Percentiles rank a stretch among this genome's conserved stretches.
phyloP scores from a whole-genome alignment of 2,888 invertebrate species.

The Bembecia ichneumoniformis region DNA sequence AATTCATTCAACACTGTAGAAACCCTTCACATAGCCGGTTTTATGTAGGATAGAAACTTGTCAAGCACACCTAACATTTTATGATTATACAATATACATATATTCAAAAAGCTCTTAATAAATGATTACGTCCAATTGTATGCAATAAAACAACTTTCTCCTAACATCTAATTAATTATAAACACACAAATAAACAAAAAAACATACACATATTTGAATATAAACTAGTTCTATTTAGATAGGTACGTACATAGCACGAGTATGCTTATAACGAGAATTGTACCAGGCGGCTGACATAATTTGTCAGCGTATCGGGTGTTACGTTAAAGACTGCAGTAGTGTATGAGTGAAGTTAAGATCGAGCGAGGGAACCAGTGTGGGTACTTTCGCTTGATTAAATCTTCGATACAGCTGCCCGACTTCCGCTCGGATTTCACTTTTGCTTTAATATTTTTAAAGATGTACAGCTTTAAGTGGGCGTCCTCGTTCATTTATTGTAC shows the following conservation, averaged over 20 bases:
- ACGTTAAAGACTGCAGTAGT: conserved; percentile 19
- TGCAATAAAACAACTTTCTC: too few species aligned
- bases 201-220: too few species aligned
- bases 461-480: not conserved
- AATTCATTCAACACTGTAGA: not conserved
- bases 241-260: too few species aligned
- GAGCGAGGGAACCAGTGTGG: conserved; percentile 53
- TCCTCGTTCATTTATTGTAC: too few species aligned
- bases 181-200: too few species aligned
- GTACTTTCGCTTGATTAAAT: conserved; percentile 63
- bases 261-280: too few species aligned
- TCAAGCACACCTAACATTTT: too few species aligned
- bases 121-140: too few species aligned
- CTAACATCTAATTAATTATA: too few species aligned
- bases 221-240: too few species aligned
- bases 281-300: conserved; percentile 7
- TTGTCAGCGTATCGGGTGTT: conserved; percentile 16
- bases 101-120: too few species aligned
- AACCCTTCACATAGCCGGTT: not conserved
- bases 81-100: too few species aligned
- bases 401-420: conserved; percentile 35
- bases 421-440: conserved; percentile 59
- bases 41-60: not conserved
- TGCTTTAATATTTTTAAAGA: conserved; percentile 9
- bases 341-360: conserved; percentile 23